Base-by-base conservation (phyloP, 1,140 invertebrate species). In the Ooceraea biroi region DNA sequence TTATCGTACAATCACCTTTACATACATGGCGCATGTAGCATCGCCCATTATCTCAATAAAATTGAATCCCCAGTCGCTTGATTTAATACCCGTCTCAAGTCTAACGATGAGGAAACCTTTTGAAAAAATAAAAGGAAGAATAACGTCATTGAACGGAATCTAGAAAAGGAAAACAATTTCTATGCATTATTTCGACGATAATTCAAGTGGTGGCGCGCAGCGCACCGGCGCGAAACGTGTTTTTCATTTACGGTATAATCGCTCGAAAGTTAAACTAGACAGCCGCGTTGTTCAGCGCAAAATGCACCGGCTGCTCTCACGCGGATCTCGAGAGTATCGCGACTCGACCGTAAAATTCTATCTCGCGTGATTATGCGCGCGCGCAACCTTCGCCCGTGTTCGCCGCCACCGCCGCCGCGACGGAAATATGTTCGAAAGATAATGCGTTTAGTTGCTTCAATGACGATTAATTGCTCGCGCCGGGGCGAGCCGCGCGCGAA, bases 361-460 rank as follows among this genome's bases (percentile, higher is more conserved):
- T 80, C 65, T 44, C 76, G 65, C 76, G 76, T 80, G 76, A 80
- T 80, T 80, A 80, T 80, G 65, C 52, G 76, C 76, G 74, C 74
- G 76, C 76, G 76, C 76, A 52, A 12, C 41, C 50, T 65, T 52
- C 73, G 44, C 44, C 50, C 76, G 65, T 46, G 17, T 36, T 36
- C 36, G 44, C 65, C 76, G 44, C 73, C 36, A 50, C 65, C 76
- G 44, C 73, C 36, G 8, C 52, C 68, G 76, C 76, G 76, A 80
- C 76, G 76, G 76, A 80, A 80, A 80, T 80, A 80, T 80, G 76
- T 80, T 80, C 76, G 76, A 80, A 80, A 80, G 76, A 80, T 80
- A 80, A 80, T 80, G 76, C 76, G 76, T 80, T 80, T 80, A 80
- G 76, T 80, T 80, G 76, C 76, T 80, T 80, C 76, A 80, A 80